phyloP scores from a whole-genome alignment of 2,888 invertebrate genomes.

The Cabera pusaria region DNA sequence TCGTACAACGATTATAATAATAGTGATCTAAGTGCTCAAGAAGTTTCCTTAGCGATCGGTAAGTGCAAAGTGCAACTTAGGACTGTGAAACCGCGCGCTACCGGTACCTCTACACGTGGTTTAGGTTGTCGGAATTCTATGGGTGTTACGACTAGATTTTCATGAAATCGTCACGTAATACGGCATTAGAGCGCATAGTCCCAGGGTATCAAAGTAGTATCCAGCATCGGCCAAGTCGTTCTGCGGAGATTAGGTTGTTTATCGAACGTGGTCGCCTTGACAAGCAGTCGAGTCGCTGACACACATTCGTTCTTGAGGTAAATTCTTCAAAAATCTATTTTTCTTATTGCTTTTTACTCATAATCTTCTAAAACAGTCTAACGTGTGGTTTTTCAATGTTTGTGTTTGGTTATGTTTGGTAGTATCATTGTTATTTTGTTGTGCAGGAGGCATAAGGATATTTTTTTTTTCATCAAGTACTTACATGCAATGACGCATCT shows the following conservation, averaged over 20 bases:
- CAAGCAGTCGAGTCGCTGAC: constrained; percentile 63
- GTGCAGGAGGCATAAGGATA: too few species aligned
- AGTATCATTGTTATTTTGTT: constrained; percentile 13
- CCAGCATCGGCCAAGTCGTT: constrained; percentile 45
- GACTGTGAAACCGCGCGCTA: constrained; percentile 66
- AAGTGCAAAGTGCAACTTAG: constrained; percentile 68
- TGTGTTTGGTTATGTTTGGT: constrained; percentile 5
- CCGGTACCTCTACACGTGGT: constrained; percentile 81
- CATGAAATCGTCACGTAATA: constrained; percentile 43
- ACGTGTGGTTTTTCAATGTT: constrained; percentile 6
- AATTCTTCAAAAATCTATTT: constrained; percentile 41
- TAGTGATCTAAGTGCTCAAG: constrained; percentile 79
- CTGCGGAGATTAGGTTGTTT: constrained; percentile 64
- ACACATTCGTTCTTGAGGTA: constrained; percentile 59
- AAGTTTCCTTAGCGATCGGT: constrained; percentile 76
- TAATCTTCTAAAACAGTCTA: neutral
- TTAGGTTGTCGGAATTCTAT: constrained; percentile 61
- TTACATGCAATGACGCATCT: constrained; percentile 69
- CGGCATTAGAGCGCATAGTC: constrained; percentile 38
- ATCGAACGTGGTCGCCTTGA: constrained; percentile 78
- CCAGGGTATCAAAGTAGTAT: constrained; percentile 43
- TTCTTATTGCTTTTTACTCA: constrained; percentile 8
- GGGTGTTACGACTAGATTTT: constrained; percentile 57
- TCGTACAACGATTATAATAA: constrained; percentile 61
- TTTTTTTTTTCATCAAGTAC: constrained; percentile 51